Percentiles rank a stretch among this genome's conserved stretches.
These are phyloP conservation scores for Carduelis carduelis DNA, from an alignment of 2,797 vertebrate species.

Conservation along the genomic window DNA sequence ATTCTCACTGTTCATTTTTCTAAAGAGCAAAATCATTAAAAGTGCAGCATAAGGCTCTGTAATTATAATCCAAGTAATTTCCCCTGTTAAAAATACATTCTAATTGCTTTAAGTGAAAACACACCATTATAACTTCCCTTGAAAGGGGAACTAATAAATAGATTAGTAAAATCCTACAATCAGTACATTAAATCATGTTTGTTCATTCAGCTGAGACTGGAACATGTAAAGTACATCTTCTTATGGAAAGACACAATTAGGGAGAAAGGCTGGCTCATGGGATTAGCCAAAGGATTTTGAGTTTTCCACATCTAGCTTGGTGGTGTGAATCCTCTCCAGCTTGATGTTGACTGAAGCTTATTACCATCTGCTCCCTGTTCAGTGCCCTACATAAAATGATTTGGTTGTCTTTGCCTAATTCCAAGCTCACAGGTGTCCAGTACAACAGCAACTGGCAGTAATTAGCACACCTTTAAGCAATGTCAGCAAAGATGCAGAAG, in stretches of 20 bases:
- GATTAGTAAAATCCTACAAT: constrained; percentile 57
- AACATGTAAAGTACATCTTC: constrained; percentile 17
- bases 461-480: constrained; percentile 1
- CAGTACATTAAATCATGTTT: constrained; percentile 56
- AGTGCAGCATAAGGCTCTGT: constrained; percentile 23
- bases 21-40: constrained; percentile 48
- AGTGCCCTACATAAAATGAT: constrained; percentile 51
- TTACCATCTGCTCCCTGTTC: constrained; percentile 39
- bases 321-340: constrained; percentile 7
- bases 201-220: constrained; percentile 49
- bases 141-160: constrained; percentile 60
- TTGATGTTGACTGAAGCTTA: constrained; percentile 36
- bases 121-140: constrained; percentile 58
- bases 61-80: constrained; percentile 46
- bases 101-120: constrained; percentile 70
- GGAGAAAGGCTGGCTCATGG: constrained; percentile 16
- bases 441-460: neutral
- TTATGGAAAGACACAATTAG: constrained; percentile 44
- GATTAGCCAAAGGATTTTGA: constrained; percentile 51
- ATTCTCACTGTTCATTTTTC: constrained; percentile 20
- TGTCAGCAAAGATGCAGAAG: neutral
- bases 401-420: neutral
- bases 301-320: constrained; percentile 32
- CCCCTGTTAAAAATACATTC: constrained; percentile 60
- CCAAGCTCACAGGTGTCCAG: neutral